Base-by-base conservation (phyloP, 2,113 vertebrate species). In the Alaudala cheleensis region DNA sequence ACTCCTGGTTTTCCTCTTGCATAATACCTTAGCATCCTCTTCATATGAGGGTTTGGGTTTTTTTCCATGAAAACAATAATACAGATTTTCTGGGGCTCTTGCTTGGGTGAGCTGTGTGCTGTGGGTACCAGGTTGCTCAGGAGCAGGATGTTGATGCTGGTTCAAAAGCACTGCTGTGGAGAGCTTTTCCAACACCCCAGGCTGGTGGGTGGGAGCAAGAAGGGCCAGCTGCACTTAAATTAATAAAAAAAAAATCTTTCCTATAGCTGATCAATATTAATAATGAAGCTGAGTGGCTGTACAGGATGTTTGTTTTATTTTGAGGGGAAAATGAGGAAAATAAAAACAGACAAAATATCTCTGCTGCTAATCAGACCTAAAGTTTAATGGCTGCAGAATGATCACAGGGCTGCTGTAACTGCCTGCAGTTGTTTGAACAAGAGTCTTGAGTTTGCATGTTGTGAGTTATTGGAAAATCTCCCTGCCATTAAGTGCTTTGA, bases 391-490 rank as follows among this genome's bases (percentile, higher is more conserved):
- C 71, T 86, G 81, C 65, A 40, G 65, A 50, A 84, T 69, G 54
- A 70, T 93, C 74, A 51, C 56, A 34, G 50, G n/a, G 67, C 88
- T 94, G 33, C 72, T 83, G 76, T 72, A 88, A 81, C 95, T 95
- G 92, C 92, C 93, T 93, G 89, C 73, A 66, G 94, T 96, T 83
- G 57, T 96, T 94, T 89, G 92, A 96, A 95, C 80, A 89, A 70
- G 94, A 93, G 86, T 92, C 77, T 85, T 9, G 47, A 72, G 56
- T 91, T 93, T 78, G 78, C 90, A 60, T 61, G 28, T 81, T 90
- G 54, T 42, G 67, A 96, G 93, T 96, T 97, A 97, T 92, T 97
- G 97, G 88, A 80, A 96, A 93, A 93, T 94, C 72, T 96, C 83
- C 91, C 83, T 96, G 84, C 73, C 47, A 76, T 91, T 96, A 96